Evolutionary conservation across 2,888 invertebrate genomes (phyloP).

Genomic region (Lingula anatina): DNA sequence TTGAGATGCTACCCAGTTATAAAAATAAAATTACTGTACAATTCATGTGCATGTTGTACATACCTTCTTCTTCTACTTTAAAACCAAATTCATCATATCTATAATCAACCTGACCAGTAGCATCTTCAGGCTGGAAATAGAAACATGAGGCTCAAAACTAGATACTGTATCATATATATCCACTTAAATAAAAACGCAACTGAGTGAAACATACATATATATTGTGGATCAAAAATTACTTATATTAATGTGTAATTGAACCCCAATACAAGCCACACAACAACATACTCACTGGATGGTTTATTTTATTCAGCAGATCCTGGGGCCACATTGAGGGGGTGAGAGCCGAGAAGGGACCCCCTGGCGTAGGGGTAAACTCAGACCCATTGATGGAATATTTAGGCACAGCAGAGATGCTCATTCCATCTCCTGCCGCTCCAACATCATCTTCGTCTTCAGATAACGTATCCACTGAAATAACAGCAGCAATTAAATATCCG

Average conservation of each 20-base stretch:
- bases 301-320: conserved; percentile 74
- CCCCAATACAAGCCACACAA: too few relatives aligned
- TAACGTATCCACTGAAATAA: conserved; percentile 53
- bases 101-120: conserved; percentile 66
- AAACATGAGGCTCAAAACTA: conserved; percentile 1
- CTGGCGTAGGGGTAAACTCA: conserved; percentile 48
- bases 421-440: conserved; percentile 47
- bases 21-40: too few relatives aligned
- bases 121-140: conserved; percentile 67
- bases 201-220: too few relatives aligned
- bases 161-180: background rate
- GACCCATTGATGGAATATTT: conserved; percentile 22
- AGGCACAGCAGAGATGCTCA: conserved; percentile 61
- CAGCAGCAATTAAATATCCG: conserved; percentile 1
- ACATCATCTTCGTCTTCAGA: conserved; percentile 68
- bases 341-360: conserved; percentile 89
- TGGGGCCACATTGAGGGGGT: conserved; percentile 97
- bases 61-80: conserved; percentile 83
- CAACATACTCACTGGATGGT: conserved; percentile 37
- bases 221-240: too few relatives aligned
- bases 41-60: too few relatives aligned
- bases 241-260: too few relatives aligned
- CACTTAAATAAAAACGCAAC: too few relatives aligned
- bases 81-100: conserved; percentile 98
- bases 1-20: too few relatives aligned